Evolutionary conservation across 2,888 invertebrate genomes (phyloP), one percentile per base, ranked within the genome.

Genomic region (Agonopterix heracliana): DNA sequence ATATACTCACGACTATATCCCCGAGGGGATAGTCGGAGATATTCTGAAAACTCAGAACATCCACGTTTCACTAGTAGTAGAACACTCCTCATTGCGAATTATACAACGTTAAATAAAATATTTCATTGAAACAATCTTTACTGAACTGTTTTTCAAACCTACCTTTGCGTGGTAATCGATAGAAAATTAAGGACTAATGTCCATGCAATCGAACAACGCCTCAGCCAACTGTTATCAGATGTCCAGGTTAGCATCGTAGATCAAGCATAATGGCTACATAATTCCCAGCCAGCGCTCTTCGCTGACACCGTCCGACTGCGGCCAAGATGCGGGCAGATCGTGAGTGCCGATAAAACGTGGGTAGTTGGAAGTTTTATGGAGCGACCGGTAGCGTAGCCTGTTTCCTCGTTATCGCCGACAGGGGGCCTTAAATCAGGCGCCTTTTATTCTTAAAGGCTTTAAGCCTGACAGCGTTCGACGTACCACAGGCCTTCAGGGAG

Each of bases 341-440:
- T 67, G 61, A 74, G 64, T 63, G 61, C 59, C 74, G 81, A 81
- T 80, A 77, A 78, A 75, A 72, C 66, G 74, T 70, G 74, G 41
- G 74, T 79, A 78, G 78, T 78, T 71, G 71, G 64, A 71, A 77
- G 75, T 79, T 82, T 85, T 82, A 85, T 82, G 73, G 73, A 72
- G 72, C 69, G 74, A 68, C 71, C 76, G 71, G 75, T 76, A 71
- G 76, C 73, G 66, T 64, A 69, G 75, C 71, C 74, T 74, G 81
- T 75, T 78, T 76, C 69, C 76, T 74, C 78, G 81, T 82, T 86
- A 86, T 86, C 86, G 78, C 72, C 75, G 72, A 67, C 74, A 64
- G 66, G 76, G 70, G 73, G 77, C 77, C 69, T 74, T 83, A 81
- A 84, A 85, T 85, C 84, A 84, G 76, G 57, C 68, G 67, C 71